phyloP scores from a whole-genome alignment of 2,888 invertebrate species.

The Lutraria lutraria region DNA sequence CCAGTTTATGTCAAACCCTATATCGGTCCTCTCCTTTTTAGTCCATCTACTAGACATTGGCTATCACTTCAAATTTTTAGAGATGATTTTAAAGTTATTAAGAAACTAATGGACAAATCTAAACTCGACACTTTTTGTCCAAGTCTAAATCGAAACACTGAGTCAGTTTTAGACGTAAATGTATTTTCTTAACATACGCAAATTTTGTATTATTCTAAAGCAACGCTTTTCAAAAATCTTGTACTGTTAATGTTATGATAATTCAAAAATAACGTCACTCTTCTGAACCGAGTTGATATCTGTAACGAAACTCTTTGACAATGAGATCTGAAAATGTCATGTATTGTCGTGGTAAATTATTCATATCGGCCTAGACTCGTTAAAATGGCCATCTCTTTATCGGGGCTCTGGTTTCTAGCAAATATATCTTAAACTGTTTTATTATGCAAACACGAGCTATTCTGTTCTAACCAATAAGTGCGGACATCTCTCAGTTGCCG shows the following conservation, averaged over 20 bases:
- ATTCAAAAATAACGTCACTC: neutral
- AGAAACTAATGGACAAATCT: too few relatives aligned
- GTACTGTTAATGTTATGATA: neutral
- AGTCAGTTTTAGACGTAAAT: too few relatives aligned
- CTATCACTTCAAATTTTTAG: too few relatives aligned
- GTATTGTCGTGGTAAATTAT: constrained; percentile 45
- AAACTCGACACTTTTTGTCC: too few relatives aligned
- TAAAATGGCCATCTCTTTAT: constrained; percentile 45
- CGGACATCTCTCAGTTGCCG: neutral
- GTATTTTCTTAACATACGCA: neutral
- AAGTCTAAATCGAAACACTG: too few relatives aligned
- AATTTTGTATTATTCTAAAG: neutral
- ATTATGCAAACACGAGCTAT: constrained; percentile 58
- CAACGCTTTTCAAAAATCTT: neutral
- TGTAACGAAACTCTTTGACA: neutral
- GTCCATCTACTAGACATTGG: too few relatives aligned
- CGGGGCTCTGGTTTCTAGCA: constrained; percentile 44
- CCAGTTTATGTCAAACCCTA: too few relatives aligned
- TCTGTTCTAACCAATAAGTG: constrained; percentile 34
- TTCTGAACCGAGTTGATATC: neutral
- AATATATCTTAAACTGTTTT: constrained; percentile 56
- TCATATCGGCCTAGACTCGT: constrained; percentile 41
- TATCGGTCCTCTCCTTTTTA: too few relatives aligned
- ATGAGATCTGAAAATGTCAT: constrained; percentile 30
- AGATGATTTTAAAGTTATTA: too few relatives aligned